Evolutionary conservation across 2,113 vertebrate genomes (phyloP), one percentile per base, ranked within the genome.

Genomic region (Centropus unirufus): DNA sequence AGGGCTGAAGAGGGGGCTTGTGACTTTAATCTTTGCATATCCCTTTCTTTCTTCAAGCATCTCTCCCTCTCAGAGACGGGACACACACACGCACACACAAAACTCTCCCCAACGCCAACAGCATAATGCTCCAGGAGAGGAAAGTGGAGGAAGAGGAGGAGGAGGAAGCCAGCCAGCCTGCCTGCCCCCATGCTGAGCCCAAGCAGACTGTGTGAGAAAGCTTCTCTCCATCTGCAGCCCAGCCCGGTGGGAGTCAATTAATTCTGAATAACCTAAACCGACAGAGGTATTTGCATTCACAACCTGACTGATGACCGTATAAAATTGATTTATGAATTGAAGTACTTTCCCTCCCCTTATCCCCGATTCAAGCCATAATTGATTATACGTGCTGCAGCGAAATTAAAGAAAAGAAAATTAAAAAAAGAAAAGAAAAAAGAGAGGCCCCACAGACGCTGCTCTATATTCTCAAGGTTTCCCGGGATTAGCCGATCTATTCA

Each of bases 251-350:
- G 98, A 98, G 98, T 98, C 98, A 98, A 98, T 98, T 98, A 98
- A 98, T 98, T 98, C 98, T 98, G 98, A 98, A 98, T 98, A 98
- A 98, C 97, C 98, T 98, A 98, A 98, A 98, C 97, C 96, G 97
- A 98, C 98, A 98, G 98, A 98, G 98, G 98, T 97, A 98, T 98
- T 97, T 98, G 98, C 98, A 99, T 99, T 99, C 98, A 99, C 97
- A 98, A 98, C 98, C 98, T 99, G 99, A 99, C 98, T 99, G 99
- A 99, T 99, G 99, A 99, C 99, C 99, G 98, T 99, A 99, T 98
- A 99, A 99, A 99, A 99, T 99, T 99, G 99, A 99, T 99, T 99
- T 99, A 99, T 99, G 99, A 98, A 98, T 98, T 98, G 98, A 99
- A 99, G 98, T 97, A 98, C 98, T 98, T 98, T 98, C 97, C 98